A percentile compares a stretch with the other conserved stretches of the same genome.
Evolutionary conservation across 1,140 invertebrate species (phyloP).

Genomic region (Bombyx mandarina): DNA sequence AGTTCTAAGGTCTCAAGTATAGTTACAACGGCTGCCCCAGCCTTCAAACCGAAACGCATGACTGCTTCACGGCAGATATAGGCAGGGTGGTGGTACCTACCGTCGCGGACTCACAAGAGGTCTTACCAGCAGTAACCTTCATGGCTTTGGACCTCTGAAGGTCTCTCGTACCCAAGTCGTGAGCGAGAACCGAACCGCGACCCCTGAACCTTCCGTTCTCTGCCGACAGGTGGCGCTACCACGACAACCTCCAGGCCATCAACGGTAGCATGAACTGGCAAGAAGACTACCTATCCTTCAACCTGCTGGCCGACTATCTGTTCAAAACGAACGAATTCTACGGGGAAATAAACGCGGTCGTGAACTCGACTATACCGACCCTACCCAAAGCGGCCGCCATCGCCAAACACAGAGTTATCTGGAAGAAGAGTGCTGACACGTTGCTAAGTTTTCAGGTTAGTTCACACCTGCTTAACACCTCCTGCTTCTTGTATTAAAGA

Average conservation of each 20-base stretch:
- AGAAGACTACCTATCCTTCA: slow-evolving; percentile 57
- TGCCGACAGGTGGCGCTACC: slow-evolving; percentile 56
- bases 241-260: slow-evolving; percentile 62
- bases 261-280: slow-evolving; percentile 70
- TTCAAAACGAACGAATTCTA: slow-evolving; percentile 63
- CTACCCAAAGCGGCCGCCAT: slow-evolving; percentile 55
- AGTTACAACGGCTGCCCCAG: too few relatives aligned
- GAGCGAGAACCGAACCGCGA: too few relatives aligned
- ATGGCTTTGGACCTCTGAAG: too few relatives aligned
- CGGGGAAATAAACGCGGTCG: slow-evolving; percentile 55
- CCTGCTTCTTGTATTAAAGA: not conserved
- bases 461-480: not conserved
- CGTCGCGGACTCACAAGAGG: too few relatives aligned
- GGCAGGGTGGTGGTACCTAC: too few relatives aligned
- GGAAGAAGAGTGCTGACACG: slow-evolving; percentile 64
- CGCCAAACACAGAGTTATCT: slow-evolving; percentile 55
- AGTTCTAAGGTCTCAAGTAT: too few relatives aligned
- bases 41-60: too few relatives aligned
- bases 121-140: too few relatives aligned
- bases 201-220: too few relatives aligned
- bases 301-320: slow-evolving; percentile 55
- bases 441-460: slow-evolving; percentile 61
- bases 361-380: slow-evolving; percentile 62
- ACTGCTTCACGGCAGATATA: too few relatives aligned
- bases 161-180: too few relatives aligned